Base-by-base conservation (phyloP, 2,797 vertebrate genomes). In the Diplodus puntazzo region DNA sequence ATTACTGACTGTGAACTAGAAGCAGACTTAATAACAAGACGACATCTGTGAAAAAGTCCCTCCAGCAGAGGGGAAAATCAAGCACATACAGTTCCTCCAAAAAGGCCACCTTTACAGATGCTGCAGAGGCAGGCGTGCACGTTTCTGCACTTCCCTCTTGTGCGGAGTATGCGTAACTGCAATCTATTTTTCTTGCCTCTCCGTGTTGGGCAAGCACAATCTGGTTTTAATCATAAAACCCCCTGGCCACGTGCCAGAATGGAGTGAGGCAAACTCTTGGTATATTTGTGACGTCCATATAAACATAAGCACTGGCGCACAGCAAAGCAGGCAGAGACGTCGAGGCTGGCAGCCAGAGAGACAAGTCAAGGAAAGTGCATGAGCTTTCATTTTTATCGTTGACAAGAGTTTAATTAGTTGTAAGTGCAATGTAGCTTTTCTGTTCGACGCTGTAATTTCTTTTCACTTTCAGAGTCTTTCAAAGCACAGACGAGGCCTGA, bases 191-290 rank as follows among this genome's bases (percentile, higher is more conserved):
- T 93, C 88, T 87, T 42, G 73, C 80, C 71, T 82, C 39, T 75
- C 23, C 0, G 52, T 84, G 86, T 91, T 91, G 89, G 86, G 86
- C 89, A 92, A 93, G 91, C 81, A 83, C 88, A 92, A 92, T 95
- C 94, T 96, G 95, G 94, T 92, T 95, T 95, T 93, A 94, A 96
- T 96, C 94, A 96, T 93, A 93, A 93, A 92, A 91, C 77, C 90
- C 83, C 73, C 80, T 87, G 93, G 94, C 87, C 89, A 75, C 65
- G 34, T 79, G 92, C 93, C 93, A 93, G 81, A 89, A 65, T 4
- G 48, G 82, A 94, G 84, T 82, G 86, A 94, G 83, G 88, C 83
- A 88, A 93, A 86, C 91, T 88, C 89, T 83, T 79, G 87, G 87
- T 92, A 88, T 88, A 92, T 92, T 88, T 94, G 88, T 85, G 84